Evolutionary conservation across 2,888 invertebrate species (phyloP), one percentile per base, ranked within the genome.

Genomic region (Lithophane semibrunnea): DNA sequence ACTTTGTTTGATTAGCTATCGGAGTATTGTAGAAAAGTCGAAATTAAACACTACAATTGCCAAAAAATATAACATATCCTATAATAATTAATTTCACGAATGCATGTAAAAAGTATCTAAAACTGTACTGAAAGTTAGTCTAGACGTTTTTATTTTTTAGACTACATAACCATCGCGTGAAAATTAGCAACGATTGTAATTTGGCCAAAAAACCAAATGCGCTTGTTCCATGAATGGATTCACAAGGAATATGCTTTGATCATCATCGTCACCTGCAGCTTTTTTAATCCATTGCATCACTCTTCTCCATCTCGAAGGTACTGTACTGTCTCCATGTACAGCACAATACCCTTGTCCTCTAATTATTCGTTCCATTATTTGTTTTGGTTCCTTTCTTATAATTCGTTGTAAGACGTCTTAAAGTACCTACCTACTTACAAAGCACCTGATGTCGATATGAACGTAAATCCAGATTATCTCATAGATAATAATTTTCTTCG

Each of bases 111-210:
- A 80, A 47, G 12, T 73, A 77, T 84, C n/a, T 49, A 8, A 83
- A 76, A 80, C 24, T 49, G 49, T 21, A 76, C 60, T 37, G 54
- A 84, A 80, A 83, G 71, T 63, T 18, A 49, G 67, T 80, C 80
- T 77, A 84, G 60, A 77, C 68, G n/a, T 56, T 71, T 54, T 76
- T 66, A 21, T 54, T 73, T 52, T 52, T 76, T 47, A 54, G 21
- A 73, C 64, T 68, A 73, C 29, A 84, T 76, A 75, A 74, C 64
- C 64, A 68, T 84, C 42, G 83, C 83, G 73, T 84, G 80, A 61
- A 68, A 83, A 77, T 73, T 54, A 68, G 60, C 49, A 42, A 73
- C 68, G 49, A 74, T 68, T 37, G n/a, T 84, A 52, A 73, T 73
- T 70, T 71, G 37, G 24, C 61, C 29, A 80, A 68, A 58, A n/a